Conservation (phyloP, 1,140 invertebrate species). For the Gryon sp. region DNA sequence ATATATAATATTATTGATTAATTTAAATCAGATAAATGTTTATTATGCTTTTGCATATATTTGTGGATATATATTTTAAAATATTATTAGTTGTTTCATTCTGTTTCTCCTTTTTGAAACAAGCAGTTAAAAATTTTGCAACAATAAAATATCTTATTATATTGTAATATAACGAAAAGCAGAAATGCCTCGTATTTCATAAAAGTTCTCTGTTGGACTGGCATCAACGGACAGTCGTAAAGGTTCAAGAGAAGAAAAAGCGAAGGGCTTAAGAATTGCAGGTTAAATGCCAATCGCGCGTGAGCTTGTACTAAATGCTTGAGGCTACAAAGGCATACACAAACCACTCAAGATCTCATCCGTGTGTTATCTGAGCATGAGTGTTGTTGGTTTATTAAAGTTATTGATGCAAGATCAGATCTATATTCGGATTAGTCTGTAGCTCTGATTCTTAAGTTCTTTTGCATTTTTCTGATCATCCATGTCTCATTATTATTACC, state of each 20-base stretch:
- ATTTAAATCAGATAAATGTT: too few species aligned
- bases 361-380: conserved; percentile 66
- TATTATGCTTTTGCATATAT: too few species aligned
- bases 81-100: too few species aligned
- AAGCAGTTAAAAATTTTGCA: conserved; percentile 48
- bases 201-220: conserved; percentile 67
- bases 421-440: conserved; percentile 73
- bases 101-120: too few species aligned
- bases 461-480: conserved; percentile 59
- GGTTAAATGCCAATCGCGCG: conserved; percentile 72
- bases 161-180: conserved; percentile 60
- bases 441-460: conserved; percentile 68
- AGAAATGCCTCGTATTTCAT: conserved; percentile 64
- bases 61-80: too few species aligned
- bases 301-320: conserved; percentile 68
- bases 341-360: conserved; percentile 63
- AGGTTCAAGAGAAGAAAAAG: conserved; percentile 56
- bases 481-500: conserved; percentile 64
- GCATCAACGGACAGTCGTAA: conserved; percentile 64
- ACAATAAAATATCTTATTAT: conserved; percentile 57
- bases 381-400: conserved; percentile 76
- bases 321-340: conserved; percentile 63
- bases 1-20: too few species aligned
- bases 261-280: conserved; percentile 64
- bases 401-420: conserved; percentile 75